Base-by-base conservation (phyloP, 53 echinoderm and acorn worm genomes). In the Temnopleurus reevesii region DNA sequence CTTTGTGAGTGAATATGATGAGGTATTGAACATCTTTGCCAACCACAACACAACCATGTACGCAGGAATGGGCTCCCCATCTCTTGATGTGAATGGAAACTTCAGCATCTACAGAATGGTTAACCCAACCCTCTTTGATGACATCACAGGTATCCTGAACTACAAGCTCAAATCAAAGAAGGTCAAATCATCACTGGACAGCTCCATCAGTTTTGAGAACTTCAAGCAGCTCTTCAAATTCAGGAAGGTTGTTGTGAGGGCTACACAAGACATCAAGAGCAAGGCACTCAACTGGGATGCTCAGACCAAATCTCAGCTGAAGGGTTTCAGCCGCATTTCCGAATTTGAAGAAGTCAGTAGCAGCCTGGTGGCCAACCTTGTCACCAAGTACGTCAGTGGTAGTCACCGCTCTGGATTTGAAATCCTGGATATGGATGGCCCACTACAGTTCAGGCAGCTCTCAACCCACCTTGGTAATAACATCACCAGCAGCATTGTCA, bases 21-120 rank as follows among this genome's bases (percentile, higher is more conserved):
- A 28, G 13, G 45, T 21, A 19, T 45, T 87, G 46, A 87, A 87
- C 23, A 46, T 87, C 46, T 65, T 66, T 12, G 87, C 87, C 2
- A 87, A 87, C 21, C 87, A 87, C 51, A 87, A 66, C 35, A 87
- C 87, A 44, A 8, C 87, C 34, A 54, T 94, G 46, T 53, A 82
- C 47, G 81, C 91, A 5, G 83, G 84, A 9, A 15, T 93, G 91
- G 92, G 84, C 24, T 8, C 36, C 19, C 8, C n/a, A 41, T 95
- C 95, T 81, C 43, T 93, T 38, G 92, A 83, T 59, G 80, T 91
- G 2, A 90, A 83, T 89, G 95, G 91, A 27, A 93, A 82, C 89
- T 93, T 60, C 89, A 83, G 64, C 90, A 90, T 97, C 81, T 77
- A 90, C 21, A 90, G 77, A 29, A 91, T 97, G 91, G 82, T 79